These are phyloP conservation scores for Tichodroma muraria DNA, from an alignment of 2,113 vertebrate genomes.

Conservation along the genomic window DNA sequence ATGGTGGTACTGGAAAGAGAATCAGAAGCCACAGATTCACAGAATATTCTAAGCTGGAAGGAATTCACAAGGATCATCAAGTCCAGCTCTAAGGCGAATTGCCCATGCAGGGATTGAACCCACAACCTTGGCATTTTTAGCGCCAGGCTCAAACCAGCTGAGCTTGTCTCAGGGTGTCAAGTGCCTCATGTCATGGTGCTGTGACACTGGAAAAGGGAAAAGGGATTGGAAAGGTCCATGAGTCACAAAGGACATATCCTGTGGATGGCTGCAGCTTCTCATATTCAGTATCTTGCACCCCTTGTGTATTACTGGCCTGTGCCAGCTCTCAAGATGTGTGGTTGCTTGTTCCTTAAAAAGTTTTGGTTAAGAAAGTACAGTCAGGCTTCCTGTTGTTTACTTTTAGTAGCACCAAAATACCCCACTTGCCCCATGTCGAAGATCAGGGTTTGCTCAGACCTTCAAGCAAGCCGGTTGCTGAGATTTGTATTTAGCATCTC, in stretches of 20 bases:
- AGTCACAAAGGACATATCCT: not conserved
- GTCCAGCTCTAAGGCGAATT: too few relatives aligned
- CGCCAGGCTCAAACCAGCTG: not conserved
- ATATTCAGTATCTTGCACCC: not conserved
- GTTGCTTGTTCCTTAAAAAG: not conserved
- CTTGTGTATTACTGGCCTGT: not conserved
- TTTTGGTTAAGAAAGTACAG: not conserved
- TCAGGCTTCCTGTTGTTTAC: not conserved
- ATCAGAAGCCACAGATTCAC: not conserved
- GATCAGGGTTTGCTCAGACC: not conserved
- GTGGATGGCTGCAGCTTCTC: not conserved
- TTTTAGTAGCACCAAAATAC: not conserved
- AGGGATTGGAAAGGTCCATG: not conserved
- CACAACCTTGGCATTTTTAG: not conserved
- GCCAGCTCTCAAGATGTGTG: not conserved
- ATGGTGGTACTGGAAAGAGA: not conserved
- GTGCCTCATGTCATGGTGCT: not conserved
- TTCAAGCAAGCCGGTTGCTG: not conserved
- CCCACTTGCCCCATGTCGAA: accelerated
- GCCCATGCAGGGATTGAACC: not conserved
- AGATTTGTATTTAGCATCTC: not conserved
- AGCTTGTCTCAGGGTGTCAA: not conserved
- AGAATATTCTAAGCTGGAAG: not conserved
- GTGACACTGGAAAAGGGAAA: not conserved
- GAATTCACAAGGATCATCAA: not conserved